phyloP scores from a whole-genome alignment of 53 echinoderm and acorn worm species.

The Luidia sarsii region DNA sequence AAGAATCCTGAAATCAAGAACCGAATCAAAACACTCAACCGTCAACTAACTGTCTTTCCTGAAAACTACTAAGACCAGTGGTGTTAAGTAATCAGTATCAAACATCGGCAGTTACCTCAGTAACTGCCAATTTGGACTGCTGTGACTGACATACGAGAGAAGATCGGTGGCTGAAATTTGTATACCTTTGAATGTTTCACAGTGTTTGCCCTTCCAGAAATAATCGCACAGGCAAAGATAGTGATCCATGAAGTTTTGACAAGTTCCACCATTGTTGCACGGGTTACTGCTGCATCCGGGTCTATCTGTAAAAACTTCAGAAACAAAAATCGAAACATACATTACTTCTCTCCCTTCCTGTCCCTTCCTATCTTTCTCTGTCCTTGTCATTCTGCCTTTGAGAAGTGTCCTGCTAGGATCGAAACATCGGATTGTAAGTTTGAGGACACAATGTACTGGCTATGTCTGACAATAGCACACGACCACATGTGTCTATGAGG shows the following conservation, averaged over 20 bases:
- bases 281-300: constrained; percentile 58
- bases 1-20: constrained; percentile 32
- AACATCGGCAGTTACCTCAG: not conserved
- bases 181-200: constrained; percentile 64
- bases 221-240: constrained; percentile 67
- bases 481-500: too few species aligned
- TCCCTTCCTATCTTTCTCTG: too few species aligned
- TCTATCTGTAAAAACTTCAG: constrained; percentile 5
- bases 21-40: not conserved
- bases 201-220: constrained; percentile 66
- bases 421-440: too few species aligned
- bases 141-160: too few species aligned
- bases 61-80: not conserved
- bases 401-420: too few species aligned
- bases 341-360: too few species aligned
- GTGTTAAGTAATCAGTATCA: not conserved
- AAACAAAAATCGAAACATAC: too few species aligned
- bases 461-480: too few species aligned
- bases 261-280: constrained; percentile 67
- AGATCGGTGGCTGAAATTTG: too few species aligned
- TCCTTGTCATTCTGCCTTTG: too few species aligned
- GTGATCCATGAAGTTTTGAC: constrained; percentile 52
- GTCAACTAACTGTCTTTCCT: not conserved
- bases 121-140: too few species aligned
- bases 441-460: too few species aligned